Evolutionary conservation across 2,797 vertebrate genomes (phyloP), one percentile per base, ranked within the genome.

Genomic region (Staurois parvus): DNA sequence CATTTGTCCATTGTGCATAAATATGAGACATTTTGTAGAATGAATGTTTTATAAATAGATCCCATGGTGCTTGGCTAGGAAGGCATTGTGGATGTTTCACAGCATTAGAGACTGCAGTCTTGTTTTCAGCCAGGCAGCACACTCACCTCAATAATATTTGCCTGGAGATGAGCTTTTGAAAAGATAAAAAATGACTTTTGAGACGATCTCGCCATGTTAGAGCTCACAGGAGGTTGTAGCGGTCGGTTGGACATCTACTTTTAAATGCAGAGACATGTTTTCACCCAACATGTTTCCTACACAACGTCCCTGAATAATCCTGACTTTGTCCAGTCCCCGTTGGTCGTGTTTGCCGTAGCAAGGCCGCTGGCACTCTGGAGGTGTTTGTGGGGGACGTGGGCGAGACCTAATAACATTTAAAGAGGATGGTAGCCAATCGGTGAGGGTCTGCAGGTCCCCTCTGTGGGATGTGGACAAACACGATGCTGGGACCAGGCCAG

Each of bases 401-500:
- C 21, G 6, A 30, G 45, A 69, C 56, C 37, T 37, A 48, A 72
- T 72, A 52, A 48, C 19, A 72, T 80, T 34, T 45, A 59, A 70
- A 52, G 45, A 34, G 32, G 26, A 30, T 32, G 26, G 19, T 40
- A 70, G n/a, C 30, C 8, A 24, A 70, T 80, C 29, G 0, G 40
- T n/a, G 40, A 68, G 40, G 32, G 68, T 7, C 37, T 37, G 37
- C 37, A 37, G 34, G 6, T 37, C 6, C 34, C 34, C 34, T 48
- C 48, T 59, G 68, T 26, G 79, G 79, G 79, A 59, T 62, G 29
- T 3, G 15, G 26, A 59, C n/a, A 81, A 59, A 40, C 68, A 6
- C 42, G 2, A n/a, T 13, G 52, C 52, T 80, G 78, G 56, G 67
- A 67, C 21, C 66, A 2, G n/a, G 21, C 21, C 66, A 3, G 32